Base-by-base conservation (phyloP, 2,888 invertebrate genomes). In the Eristalis intricaria region DNA sequence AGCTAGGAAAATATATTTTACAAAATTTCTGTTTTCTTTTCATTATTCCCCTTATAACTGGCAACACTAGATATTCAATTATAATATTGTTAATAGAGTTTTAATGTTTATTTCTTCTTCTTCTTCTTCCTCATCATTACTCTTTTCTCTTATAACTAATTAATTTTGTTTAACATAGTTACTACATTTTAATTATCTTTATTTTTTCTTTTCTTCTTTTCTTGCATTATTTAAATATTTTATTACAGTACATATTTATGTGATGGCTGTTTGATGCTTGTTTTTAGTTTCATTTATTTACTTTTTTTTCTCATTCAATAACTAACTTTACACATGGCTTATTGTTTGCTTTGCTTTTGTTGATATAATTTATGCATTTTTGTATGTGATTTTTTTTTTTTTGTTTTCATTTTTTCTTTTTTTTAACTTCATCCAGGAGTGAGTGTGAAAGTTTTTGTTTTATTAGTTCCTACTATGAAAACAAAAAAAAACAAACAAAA, bases 1-100 rank as follows among this genome's bases (percentile, higher is more conserved):
- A 87, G 71, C 84, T 87, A 87, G 69, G 87, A 87, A 87, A 87
- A 87, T 87, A 87, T 87, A 87, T 87, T 84, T 87, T 87, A 87
- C 87, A 87, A 87, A 87, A 87, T 83, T 83, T 86, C 22, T 29
- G 73, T 70, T 38, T 74, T 71, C 61, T 69, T 63, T 68, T 77
- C 61, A 61, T 32, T 78, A 26, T 60, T 78, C 70, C 79, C 81
- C 79, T 79, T 84, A 84, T 82, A 76, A 87, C 87, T 87, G 86
- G 84, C 84, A 87, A 87, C 86, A 75, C 87, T 87, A 87, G 84
- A 87, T 87, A 87, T 84, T 87, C 79, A 84, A 84, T 85, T 81
- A 75, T 78, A 79, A 76, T 79, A 87, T 79, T 86, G 74, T 78
- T 84, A 76, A 73, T 86, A 77, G 82, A 83, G 78, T 38, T 66